A percentile compares a stretch with the other conserved stretches of the same genome.
phyloP scores from a whole-genome alignment of 2,113 vertebrate genomes.

The Takifugu flavidus region DNA sequence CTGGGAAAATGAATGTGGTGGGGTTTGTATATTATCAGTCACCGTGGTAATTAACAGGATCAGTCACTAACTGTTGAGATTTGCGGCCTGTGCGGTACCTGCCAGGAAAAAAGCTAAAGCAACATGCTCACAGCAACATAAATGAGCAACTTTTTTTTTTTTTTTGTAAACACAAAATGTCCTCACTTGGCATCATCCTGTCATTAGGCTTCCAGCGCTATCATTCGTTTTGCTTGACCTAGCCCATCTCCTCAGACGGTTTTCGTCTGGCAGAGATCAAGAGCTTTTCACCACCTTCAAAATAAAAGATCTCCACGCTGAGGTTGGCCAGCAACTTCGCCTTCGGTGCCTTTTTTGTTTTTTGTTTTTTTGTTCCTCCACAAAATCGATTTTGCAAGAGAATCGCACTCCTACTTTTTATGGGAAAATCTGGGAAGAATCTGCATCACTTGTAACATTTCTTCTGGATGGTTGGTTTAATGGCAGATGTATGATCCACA shows the following conservation, averaged over 20 bases:
- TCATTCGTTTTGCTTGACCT: conserved; percentile 26
- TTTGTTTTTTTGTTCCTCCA: conserved; percentile 1
- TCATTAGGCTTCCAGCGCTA: conserved; percentile 8
- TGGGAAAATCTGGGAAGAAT: no score
- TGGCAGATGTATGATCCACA: no score
- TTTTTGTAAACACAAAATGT: conserved; percentile 16
- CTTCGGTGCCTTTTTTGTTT: no score
- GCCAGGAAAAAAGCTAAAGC: conserved; percentile 43
- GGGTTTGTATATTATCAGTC: conserved; percentile 27
- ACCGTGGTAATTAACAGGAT: conserved; percentile 33
- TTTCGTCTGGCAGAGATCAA: conserved; percentile 29
- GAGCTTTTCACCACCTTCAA: conserved; percentile 47
- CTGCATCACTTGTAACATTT: no score
- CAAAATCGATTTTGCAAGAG: conserved; percentile 5
- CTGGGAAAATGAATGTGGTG: conserved; percentile 1
- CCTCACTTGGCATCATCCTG: conserved; percentile 1
- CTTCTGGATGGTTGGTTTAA: no score
- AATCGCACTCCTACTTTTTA: no score
- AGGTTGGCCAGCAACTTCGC: conserved; percentile 13
- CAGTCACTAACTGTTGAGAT: conserved; percentile 14
- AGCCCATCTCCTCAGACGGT: conserved; percentile 18
- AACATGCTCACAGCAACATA: conserved; percentile 14
- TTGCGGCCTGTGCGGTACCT: conserved; percentile 24
- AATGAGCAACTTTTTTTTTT: conserved; percentile 2
- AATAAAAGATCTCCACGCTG: conserved; percentile 33